phyloP scores from a whole-genome alignment of 1,140 invertebrate genomes.

The roundworm (Caenorhabditis elegans) region WBcel235 BX284606.5:11204001-11204500 shows the following conservation, averaged over 20 bases:
- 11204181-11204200: not conserved
- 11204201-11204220: slow-evolving; percentile 12
- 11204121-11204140: too few relatives aligned
- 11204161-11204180: slow-evolving; percentile 3
- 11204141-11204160: not conserved
- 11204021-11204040: not conserved
- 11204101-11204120: too few relatives aligned
- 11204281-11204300: not conserved
- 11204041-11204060: not conserved
- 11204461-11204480: slow-evolving; percentile 62
- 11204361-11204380: not conserved
- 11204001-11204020: not conserved
- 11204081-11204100: not conserved
- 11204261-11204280: not conserved
- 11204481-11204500: slow-evolving; percentile 51
- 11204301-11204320: not conserved
- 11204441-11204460: not conserved
- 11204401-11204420: not conserved
- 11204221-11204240: too few relatives aligned
- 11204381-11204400: not conserved
- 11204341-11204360: slow-evolving; percentile 28
- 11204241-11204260: not conserved
- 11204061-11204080: not conserved
- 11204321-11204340: not conserved
- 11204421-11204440: too few relatives aligned